Conservation (phyloP, 2,113 vertebrate species). For the Columbina picui region DNA sequence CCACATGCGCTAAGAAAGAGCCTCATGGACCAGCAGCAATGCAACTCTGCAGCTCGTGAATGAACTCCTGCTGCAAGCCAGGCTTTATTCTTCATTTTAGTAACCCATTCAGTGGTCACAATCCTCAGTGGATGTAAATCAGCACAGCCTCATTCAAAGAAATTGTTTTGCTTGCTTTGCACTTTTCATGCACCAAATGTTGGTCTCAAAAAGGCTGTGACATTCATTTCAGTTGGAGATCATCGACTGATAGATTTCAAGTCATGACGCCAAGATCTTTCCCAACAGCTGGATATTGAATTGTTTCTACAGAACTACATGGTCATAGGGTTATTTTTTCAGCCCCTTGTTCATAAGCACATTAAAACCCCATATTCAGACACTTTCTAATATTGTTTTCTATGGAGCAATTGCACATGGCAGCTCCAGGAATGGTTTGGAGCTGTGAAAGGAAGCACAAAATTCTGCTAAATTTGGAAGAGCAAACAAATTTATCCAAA, state of each 20-base stretch:
- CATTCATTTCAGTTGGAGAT: neutral
- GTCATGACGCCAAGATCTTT: neutral
- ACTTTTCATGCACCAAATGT: neutral
- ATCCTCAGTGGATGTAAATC: neutral
- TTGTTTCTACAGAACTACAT: neutral
- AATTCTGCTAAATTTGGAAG: neutral
- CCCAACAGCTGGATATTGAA: neutral
- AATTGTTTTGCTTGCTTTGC: neutral
- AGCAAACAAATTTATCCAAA: too few relatives aligned
- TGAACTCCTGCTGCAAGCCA: neutral
- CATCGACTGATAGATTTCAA: neutral
- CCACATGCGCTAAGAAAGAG: neutral
- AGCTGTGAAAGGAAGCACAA: neutral
- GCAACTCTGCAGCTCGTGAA: neutral
- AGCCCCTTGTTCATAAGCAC: neutral
- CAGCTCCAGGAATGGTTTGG: neutral
- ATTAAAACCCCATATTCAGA: neutral
- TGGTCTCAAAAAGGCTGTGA: neutral
- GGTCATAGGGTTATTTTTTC: neutral
- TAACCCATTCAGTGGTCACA: neutral
- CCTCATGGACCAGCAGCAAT: neutral
- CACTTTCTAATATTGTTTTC: neutral
- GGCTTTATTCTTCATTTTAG: neutral
- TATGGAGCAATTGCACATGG: neutral
- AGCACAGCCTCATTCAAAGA: neutral